These are phyloP conservation scores for Metridium senile DNA, from an alignment of 92 coral and sea anemone genomes.

Conservation along the genomic window DNA sequence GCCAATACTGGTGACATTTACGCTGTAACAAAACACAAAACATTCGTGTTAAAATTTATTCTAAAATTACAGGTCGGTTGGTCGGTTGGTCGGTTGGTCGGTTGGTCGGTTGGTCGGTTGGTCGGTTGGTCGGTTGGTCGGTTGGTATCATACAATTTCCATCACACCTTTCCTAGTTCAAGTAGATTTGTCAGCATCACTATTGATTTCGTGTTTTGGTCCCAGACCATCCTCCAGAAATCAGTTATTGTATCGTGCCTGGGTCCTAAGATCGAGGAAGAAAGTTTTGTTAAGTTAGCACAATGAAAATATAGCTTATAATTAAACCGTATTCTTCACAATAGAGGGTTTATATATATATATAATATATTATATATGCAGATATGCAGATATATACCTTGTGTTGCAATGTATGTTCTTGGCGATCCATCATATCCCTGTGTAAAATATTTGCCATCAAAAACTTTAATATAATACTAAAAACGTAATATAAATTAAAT, in stretches of 20 bases:
- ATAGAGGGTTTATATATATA: no score
- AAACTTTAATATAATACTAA: background rate
- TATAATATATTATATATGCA: background rate
- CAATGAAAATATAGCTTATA: no score
- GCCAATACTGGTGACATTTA: conserved; percentile 34
- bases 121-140: no score
- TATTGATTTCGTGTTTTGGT: conserved; percentile 13
- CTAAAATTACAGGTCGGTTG: no score
- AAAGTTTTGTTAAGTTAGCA: background rate
- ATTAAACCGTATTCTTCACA: no score
- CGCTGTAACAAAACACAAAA: background rate
- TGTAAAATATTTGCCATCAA: background rate
- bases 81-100: no score
- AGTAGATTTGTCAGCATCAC: conserved; percentile 22
- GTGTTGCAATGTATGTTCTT: conserved; percentile 16
- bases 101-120: no score
- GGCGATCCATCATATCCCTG: conserved; percentile 19
- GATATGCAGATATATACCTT: conserved; percentile 4
- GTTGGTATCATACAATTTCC: no score
- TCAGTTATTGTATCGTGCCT: background rate
- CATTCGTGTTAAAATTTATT: background rate
- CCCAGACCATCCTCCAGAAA: conserved; percentile 38
- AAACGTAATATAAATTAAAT: background rate
- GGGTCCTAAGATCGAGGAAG: conserved; percentile 11
- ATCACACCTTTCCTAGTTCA: conserved; percentile 14